Conservation (phyloP, 2,797 vertebrate species). For the Pogoniulus pusillus region DNA sequence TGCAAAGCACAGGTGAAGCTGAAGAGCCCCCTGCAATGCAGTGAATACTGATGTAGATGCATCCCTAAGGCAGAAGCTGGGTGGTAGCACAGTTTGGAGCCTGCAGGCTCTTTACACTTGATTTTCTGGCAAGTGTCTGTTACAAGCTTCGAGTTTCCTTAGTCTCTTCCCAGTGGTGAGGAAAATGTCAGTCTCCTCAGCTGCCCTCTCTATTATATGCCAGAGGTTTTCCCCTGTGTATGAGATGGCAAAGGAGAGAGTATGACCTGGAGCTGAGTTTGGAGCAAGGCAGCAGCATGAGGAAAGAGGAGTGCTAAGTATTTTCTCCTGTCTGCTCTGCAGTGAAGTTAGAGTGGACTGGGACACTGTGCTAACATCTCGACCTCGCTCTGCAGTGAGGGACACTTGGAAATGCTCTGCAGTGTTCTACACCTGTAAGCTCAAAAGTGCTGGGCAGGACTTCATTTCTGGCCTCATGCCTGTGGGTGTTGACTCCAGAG, state of each 20-base stretch:
- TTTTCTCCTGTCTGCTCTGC: no score
- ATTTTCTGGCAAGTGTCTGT: neutral
- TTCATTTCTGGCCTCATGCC: neutral
- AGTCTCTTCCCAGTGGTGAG: neutral
- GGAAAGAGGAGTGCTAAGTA: no score
- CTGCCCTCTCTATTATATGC: neutral
- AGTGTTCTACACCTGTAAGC: neutral
- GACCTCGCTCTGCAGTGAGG: no score
- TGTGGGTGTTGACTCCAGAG: neutral
- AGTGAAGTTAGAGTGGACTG: no score
- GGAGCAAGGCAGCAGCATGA: no score
- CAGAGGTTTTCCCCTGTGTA: neutral
- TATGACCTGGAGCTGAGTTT: no score
- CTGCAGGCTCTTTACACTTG: neutral
- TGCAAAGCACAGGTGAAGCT: neutral
- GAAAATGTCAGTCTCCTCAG: neutral
- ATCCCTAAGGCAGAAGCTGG: neutral
- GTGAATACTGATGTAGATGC: neutral
- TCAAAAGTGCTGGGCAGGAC: neutral
- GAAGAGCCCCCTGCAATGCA: conserved; percentile 16
- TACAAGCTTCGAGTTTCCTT: neutral
- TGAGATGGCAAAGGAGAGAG: neutral
- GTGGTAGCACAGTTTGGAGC: neutral
- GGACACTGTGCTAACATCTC: no score
- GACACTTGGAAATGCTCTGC: no score